These are phyloP conservation scores for Rhabdomys dilectus DNA, from an alignment of 2,113 vertebrate genomes.

Conservation along the genomic window DNA sequence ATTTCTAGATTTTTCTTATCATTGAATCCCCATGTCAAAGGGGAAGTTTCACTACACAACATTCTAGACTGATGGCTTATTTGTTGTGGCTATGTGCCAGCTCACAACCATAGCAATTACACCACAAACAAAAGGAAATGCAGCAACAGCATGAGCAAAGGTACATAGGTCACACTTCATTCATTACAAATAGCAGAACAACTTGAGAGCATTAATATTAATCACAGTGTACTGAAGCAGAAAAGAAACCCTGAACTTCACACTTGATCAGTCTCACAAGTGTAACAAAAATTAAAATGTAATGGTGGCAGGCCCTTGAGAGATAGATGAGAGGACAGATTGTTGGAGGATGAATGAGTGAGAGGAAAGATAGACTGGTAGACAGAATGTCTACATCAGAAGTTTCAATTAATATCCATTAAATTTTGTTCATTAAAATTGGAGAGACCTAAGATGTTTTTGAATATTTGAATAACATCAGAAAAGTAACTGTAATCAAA, in stretches of 20 bases:
- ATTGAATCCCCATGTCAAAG: neutral
- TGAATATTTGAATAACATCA: conserved; percentile 41
- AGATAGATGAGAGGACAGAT: neutral
- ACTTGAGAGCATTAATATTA: neutral
- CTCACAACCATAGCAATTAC: neutral
- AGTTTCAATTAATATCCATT: conserved; percentile 11
- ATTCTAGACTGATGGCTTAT: neutral
- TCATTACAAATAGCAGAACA: conserved; percentile 1
- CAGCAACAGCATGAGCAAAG: neutral
- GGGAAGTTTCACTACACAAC: neutral
- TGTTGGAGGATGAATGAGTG: neutral
- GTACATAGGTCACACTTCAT: neutral
- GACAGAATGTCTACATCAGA: neutral
- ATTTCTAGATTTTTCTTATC: conserved; percentile 31
- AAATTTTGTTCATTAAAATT: conserved; percentile 10
- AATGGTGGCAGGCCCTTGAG: neutral
- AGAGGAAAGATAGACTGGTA: neutral
- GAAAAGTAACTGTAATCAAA: conserved; percentile 41
- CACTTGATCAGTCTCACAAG: conserved; percentile 8
- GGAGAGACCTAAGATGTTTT: conserved; percentile 7
- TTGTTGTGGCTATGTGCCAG: neutral
- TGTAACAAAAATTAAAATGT: conserved; percentile 42
- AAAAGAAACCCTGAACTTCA: neutral
- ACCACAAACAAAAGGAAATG: neutral
- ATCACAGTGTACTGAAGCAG: neutral